Evolutionary conservation across 2,797 vertebrate species (phyloP).

Genomic region (Mormyrops boulengeri): DNA sequence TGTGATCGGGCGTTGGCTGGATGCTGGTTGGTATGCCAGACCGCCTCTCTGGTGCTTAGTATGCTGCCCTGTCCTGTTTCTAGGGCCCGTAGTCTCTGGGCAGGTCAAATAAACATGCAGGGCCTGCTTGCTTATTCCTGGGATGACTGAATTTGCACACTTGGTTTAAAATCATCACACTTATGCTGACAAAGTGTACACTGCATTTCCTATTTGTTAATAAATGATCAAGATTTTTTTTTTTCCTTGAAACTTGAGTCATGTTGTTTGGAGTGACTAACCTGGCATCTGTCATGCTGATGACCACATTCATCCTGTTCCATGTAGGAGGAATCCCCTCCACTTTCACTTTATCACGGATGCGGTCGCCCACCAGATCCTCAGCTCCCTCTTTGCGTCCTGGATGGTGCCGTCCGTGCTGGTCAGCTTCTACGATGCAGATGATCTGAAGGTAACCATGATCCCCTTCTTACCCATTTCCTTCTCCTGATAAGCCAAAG

Average conservation of each 20-base stretch:
- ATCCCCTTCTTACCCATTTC: background rate
- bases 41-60: background rate
- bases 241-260: background rate
- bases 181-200: background rate
- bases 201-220: background rate
- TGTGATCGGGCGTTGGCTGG: background rate
- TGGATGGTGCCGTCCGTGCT: constrained; percentile 91
- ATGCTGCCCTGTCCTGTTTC: background rate
- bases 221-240: background rate
- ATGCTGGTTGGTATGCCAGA: background rate
- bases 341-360: constrained; percentile 95
- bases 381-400: constrained; percentile 79
- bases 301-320: background rate
- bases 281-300: background rate
- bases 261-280: background rate
- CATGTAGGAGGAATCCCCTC: constrained; percentile 83
- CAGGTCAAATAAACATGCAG: constrained; percentile 7
- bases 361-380: constrained; percentile 75
- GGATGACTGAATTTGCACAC: background rate
- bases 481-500: background rate
- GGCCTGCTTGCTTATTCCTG: background rate
- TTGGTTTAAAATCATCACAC: background rate
- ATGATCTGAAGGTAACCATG: constrained; percentile 78
- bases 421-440: constrained; percentile 87
- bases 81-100: background rate